Percentiles rank a stretch among this genome's conserved stretches.
Conservation (phyloP, 1,140 invertebrate genomes). For the Drosophila lacertosa region DNA sequence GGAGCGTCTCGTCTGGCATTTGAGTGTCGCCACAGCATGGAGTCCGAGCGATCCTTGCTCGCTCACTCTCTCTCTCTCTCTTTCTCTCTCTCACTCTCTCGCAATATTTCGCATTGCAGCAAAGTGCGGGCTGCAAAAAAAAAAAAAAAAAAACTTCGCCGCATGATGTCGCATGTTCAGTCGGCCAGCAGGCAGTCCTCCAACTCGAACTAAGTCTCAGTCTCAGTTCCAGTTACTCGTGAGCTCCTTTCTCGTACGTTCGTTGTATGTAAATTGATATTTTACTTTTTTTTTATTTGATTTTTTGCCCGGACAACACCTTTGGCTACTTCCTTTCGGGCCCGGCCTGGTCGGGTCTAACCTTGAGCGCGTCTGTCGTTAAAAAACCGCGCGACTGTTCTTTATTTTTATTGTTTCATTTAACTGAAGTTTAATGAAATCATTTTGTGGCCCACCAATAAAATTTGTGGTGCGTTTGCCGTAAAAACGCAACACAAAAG, state of each 20-base stretch:
- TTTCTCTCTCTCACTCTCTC: too few species aligned
- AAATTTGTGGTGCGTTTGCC: conserved; percentile 39
- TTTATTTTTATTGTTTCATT: conserved; percentile 27
- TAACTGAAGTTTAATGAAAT: conserved; percentile 77
- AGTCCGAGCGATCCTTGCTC: conserved; percentile 37
- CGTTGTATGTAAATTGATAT: conserved; percentile 77
- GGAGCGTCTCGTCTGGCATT: conserved; percentile 48
- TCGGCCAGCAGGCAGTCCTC: conserved; percentile 37
- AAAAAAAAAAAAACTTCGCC: conserved; percentile 39
- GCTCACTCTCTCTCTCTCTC: too few species aligned
- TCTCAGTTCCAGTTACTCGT: neutral
- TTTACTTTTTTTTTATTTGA: conserved; percentile 53
- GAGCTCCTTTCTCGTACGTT: neutral
- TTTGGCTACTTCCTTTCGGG: conserved; percentile 60
- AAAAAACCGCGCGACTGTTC: conserved; percentile 11
- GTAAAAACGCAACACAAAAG: conserved; percentile 36
- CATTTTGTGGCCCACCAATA: conserved; percentile 59
- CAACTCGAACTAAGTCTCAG: too few species aligned
- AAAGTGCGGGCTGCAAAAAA: conserved; percentile 62
- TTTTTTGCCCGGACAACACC: conserved; percentile 50
- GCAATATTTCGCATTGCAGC: conserved; percentile 79
- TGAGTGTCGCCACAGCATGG: conserved; percentile 76
- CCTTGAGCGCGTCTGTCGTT: conserved; percentile 69
- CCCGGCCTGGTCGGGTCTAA: conserved; percentile 47
- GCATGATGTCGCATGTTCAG: conserved; percentile 63